Evolutionary conservation across 2,888 invertebrate species (phyloP).

Genomic region (Chironomus riparius): DNA sequence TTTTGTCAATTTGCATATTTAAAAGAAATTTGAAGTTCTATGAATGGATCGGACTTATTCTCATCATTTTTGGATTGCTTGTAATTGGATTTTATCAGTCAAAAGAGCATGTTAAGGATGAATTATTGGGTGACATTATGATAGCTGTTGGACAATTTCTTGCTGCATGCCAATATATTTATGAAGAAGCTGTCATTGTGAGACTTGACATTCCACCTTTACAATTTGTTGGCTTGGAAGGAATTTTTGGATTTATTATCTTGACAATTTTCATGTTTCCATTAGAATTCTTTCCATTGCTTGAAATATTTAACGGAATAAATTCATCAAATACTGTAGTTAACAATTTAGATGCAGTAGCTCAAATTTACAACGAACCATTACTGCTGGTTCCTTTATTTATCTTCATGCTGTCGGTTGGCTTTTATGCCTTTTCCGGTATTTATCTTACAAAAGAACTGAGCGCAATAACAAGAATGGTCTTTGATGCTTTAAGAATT

Average conservation of each 20-base stretch:
- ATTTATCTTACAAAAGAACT: constrained; percentile 88
- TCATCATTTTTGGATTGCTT: constrained; percentile 61
- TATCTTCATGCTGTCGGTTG: constrained; percentile 64
- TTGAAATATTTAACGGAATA: constrained; percentile 59
- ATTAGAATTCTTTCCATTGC: constrained; percentile 71
- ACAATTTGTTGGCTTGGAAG: constrained; percentile 53
- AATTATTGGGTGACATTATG: constrained; percentile 67
- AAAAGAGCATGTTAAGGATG: constrained; percentile 31
- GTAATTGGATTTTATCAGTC: constrained; percentile 51
- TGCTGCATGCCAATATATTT: constrained; percentile 84
- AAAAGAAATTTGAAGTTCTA: constrained; percentile 52
- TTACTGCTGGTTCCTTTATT: constrained; percentile 54
- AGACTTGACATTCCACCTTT: constrained; percentile 79
- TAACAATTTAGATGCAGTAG: constrained; percentile 73
- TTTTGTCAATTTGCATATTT: constrained; percentile 75
- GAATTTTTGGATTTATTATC: constrained; percentile 59
- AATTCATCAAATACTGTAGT: constrained; percentile 69
- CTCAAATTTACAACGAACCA: constrained; percentile 63
- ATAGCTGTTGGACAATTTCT: constrained; percentile 71
- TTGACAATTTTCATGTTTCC: constrained; percentile 58
- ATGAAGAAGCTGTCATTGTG: constrained; percentile 84
- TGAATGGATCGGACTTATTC: constrained; percentile 69
- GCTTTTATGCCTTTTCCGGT: constrained; percentile 88
- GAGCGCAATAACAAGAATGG: constrained; percentile 85
- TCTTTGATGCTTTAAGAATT: constrained; percentile 77